These are phyloP conservation scores for Loris lydekkerianus DNA, from an alignment of 2,797 vertebrate genomes.

Conservation along the genomic window DNA sequence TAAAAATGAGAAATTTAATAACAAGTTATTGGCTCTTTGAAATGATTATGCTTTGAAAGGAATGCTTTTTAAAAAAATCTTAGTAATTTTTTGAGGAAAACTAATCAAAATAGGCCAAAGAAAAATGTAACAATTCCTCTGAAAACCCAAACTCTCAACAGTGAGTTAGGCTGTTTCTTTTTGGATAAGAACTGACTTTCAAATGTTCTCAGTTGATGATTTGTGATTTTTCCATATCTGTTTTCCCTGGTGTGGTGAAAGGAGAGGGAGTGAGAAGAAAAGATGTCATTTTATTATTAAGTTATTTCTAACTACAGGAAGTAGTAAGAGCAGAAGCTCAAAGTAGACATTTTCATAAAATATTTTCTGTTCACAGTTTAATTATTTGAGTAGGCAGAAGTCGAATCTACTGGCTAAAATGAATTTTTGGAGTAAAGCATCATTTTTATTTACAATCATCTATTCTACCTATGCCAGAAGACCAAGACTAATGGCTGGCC, in stretches of 20 bases:
- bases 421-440: slow-evolving; percentile 32
- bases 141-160: not conserved
- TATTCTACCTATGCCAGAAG: not conserved
- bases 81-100: not conserved
- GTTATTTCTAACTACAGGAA: slow-evolving; percentile 44
- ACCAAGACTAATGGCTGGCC: not conserved
- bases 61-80: not conserved
- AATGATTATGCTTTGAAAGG: not conserved
- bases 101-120: not conserved
- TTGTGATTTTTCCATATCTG: not conserved
- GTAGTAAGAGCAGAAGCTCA: not conserved
- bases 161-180: not conserved
- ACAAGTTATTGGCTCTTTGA: not conserved
- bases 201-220: not conserved
- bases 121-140: not conserved
- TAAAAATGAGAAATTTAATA: not conserved
- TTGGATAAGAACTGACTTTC: not conserved
- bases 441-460: slow-evolving; percentile 10
- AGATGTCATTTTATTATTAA: not conserved
- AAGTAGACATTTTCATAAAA: not conserved
- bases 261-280: not conserved
- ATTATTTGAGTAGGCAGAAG: not conserved
- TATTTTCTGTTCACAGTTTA: not conserved
- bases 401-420: not conserved
- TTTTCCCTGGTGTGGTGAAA: not conserved